Conservation (phyloP, 2,113 vertebrate species). For the Dipodomys merriami region DNA sequence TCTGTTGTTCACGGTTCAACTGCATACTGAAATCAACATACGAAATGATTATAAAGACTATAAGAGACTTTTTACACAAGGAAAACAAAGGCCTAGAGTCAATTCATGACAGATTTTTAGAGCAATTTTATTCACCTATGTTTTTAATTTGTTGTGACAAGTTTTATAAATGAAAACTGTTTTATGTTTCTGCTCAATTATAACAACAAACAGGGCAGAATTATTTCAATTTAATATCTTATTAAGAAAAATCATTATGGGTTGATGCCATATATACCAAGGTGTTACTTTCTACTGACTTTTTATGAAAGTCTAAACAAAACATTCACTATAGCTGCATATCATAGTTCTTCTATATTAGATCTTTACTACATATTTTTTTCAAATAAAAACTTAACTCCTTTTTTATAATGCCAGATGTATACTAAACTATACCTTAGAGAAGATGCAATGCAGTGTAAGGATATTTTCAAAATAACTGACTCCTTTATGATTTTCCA, state of each 20-base stretch:
- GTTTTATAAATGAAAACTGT: slow-evolving; percentile 61
- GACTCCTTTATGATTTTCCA: slow-evolving; percentile 56
- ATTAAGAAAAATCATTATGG: slow-evolving; percentile 43
- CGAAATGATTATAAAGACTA: slow-evolving; percentile 10
- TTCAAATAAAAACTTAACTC: slow-evolving; percentile 47
- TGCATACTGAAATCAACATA: not conserved
- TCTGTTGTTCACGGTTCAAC: not conserved
- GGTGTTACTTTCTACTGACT: slow-evolving; percentile 31
- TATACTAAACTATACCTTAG: slow-evolving; percentile 26
- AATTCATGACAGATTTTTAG: slow-evolving; percentile 22
- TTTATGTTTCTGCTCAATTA: slow-evolving; percentile 59
- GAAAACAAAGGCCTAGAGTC: not conserved
- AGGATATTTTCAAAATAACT: slow-evolving; percentile 43
- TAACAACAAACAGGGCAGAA: slow-evolving; percentile 34
- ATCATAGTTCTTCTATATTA: slow-evolving; percentile 38
- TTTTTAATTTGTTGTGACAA: slow-evolving; percentile 59
- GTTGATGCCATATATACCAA: slow-evolving; percentile 37
- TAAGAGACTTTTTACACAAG: not conserved
- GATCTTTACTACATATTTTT: slow-evolving; percentile 47
- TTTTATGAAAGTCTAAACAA: slow-evolving; percentile 43
- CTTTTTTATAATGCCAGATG: slow-evolving; percentile 26
- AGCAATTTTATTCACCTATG: not conserved
- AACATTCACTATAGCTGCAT: slow-evolving; percentile 34
- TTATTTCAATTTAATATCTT: slow-evolving; percentile 58
- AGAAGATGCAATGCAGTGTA: not conserved